A percentile compares a stretch with the other conserved stretches of the same genome.
Evolutionary conservation across 2,888 invertebrate genomes (phyloP).

Genomic region (Andrena flavipes): DNA sequence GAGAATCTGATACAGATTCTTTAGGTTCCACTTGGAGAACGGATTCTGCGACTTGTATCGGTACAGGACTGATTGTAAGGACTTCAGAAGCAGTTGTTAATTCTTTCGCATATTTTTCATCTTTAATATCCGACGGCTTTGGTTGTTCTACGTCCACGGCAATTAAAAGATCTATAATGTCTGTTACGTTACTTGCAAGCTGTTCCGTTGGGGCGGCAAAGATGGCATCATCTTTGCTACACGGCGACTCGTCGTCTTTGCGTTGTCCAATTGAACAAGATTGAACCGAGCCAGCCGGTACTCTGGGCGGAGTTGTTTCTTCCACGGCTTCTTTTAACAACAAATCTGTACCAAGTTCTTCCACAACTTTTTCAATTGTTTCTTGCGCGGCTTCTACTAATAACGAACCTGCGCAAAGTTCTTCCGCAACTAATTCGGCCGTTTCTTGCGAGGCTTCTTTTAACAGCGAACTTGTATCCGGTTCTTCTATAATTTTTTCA

Average conservation of each 20-base stretch:
- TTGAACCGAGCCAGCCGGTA: slow-evolving; percentile 7
- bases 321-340: neutral
- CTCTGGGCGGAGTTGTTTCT: slow-evolving; percentile 5
- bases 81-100: slow-evolving; percentile 57
- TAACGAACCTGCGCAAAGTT: slow-evolving; percentile 5
- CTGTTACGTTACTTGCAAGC: neutral
- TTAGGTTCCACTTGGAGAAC: slow-evolving; percentile 81
- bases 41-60: slow-evolving; percentile 82
- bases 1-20: slow-evolving; percentile 77
- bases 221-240: slow-evolving; percentile 9
- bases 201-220: neutral
- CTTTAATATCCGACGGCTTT: slow-evolving; percentile 11
- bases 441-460: slow-evolving; percentile 9
- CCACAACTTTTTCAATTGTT: slow-evolving; percentile 4
- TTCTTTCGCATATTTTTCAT: slow-evolving; percentile 55
- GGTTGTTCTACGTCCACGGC: slow-evolving; percentile 14
- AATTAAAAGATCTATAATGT: slow-evolving; percentile 24
- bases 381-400: slow-evolving; percentile 10
- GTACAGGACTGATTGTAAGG: slow-evolving; percentile 74
- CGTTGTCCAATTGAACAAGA: slow-evolving; percentile 17
- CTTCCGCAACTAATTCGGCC: neutral
- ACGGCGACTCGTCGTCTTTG: neutral
- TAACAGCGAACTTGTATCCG: slow-evolving; percentile 1
- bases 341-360: slow-evolving; percentile 8
- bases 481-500: slow-evolving; percentile 9